These are phyloP conservation scores for Eidolon helvum DNA, from an alignment of 2,113 vertebrate genomes.

Conservation along the genomic window DNA sequence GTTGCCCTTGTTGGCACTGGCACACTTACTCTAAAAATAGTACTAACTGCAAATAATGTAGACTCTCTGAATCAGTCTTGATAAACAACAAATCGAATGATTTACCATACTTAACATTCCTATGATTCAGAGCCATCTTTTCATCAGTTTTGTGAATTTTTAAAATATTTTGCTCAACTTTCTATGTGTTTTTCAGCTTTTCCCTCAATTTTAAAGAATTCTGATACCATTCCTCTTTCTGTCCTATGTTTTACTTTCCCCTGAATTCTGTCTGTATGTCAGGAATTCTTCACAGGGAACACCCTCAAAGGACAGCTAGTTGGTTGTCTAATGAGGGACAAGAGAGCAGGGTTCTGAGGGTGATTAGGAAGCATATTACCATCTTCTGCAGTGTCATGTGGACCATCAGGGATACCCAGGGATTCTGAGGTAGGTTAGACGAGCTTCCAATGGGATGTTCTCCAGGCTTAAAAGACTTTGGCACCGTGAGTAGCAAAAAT, in stretches of 20 bases:
- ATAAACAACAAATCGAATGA: not conserved
- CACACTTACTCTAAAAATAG: not conserved
- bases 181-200: not conserved
- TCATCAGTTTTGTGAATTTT: not conserved
- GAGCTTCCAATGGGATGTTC: not conserved
- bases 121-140: not conserved
- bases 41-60: not conserved
- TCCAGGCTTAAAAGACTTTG: not conserved
- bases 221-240: too few relatives aligned
- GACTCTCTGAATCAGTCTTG: not conserved
- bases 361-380: rapidly evolving
- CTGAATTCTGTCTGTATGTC: not conserved
- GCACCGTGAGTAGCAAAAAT: not conserved
- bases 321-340: not conserved
- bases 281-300: not conserved
- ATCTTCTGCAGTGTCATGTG: not conserved
- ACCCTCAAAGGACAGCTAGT: not conserved
- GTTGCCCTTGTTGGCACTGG: not conserved
- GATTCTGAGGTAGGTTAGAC: not conserved
- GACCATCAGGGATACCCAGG: not conserved
- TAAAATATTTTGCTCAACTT: not conserved
- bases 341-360: too few relatives aligned
- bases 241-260: not conserved
- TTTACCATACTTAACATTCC: not conserved
- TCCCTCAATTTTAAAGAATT: not conserved